Base-by-base conservation (phyloP, 2,113 vertebrate species). In the Labeo catla region DNA sequence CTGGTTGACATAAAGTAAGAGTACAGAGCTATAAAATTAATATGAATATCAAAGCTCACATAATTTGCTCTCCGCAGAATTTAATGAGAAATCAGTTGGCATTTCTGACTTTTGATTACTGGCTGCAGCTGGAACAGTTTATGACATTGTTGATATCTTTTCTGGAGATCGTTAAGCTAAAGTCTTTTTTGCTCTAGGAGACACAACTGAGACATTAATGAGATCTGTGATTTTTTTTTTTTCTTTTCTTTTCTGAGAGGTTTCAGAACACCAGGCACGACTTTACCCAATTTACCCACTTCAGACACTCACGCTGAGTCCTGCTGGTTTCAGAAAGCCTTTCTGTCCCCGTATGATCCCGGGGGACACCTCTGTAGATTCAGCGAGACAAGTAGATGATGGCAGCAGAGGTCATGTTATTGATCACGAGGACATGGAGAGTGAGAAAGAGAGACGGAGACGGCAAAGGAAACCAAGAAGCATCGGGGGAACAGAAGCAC, bases 361-460 rank as follows among this genome's bases (percentile, higher is more conserved):
- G 28, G 47, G 15, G 50, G 76, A 77, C 49, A 54, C 76, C 50
- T 77, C 49, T 77, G 76, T 77, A 77, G 76, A 54, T 77, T 54
- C 50, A 76, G 73, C 15, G 45, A 49, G 73, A 76, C 63, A 68
- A 50, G 81, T 70, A 82, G 45, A 82, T 70, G 63, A 36, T 70
- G 45, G 81, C 63, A n/a, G 23, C 19, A 70, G 81, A 82, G 81
- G 81, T 50, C 81, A 52, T 70, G 81, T 50, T 82, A 82, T 82
- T 82, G 81, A 82, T 82, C 81, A 82, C 59, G 1, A 19, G 79
- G n/a, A 81, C 59, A 81, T 57, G 16, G 23, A 81, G n/a, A 6
- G 28, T 52, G 23, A 39, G 43, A 83, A 28, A 28, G 76, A n/a
- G 61, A 79, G 84, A 70, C 36, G 2, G 80, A 76, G 49, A 86